Base-by-base conservation (phyloP, 2,888 invertebrate genomes). In the Aspidiotus destructor region DNA sequence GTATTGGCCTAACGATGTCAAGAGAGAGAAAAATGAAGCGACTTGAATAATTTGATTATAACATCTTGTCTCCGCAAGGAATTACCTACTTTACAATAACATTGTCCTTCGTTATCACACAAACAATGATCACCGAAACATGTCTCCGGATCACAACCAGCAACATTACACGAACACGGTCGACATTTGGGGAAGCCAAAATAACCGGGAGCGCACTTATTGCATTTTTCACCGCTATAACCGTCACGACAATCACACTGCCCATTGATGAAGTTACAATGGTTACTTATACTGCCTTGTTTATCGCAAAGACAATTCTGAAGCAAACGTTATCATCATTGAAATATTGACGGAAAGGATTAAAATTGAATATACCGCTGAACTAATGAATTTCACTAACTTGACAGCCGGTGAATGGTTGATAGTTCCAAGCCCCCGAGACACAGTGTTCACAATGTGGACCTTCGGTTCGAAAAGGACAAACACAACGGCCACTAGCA, bases 401-500 rank as follows among this genome's bases (percentile, higher is more conserved):
- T 72, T 74, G 85, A 79, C 98, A 99, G 11, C 95, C 95, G 71
- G 83, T 77, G n/a, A 81, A 77, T 0, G 86, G 84, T 72, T 86
- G 84, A 76, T 86, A 84, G 54, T 87, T 87, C 86, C 89, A 94
- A 70, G 88, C 85, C 55, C 91, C 89, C 1, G 86, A 82, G 17
- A 85, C 82, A 77, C 96, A 96, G 72, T 84, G 84, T 70, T 87
- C 84, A 76, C 96, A 97, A 42, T 84, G 82, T 11, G 85, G 81
- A 8, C 98, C 98, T 70, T 86, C 85, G 15, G 93, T 91, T 69
- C 89, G 82, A 0, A 85, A 85, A 7, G 97, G 96, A 75, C 97
- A 98, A 70, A 92, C 86, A 78, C 99, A 99, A 70, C 90, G 85
- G 0, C 98, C 98, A 63, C 87, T 91, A 72, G 85, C 82, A 0